These are phyloP conservation scores for Homarus gammarus DNA, from an alignment of 2,888 invertebrate genomes.

Conservation along the genomic window DNA sequence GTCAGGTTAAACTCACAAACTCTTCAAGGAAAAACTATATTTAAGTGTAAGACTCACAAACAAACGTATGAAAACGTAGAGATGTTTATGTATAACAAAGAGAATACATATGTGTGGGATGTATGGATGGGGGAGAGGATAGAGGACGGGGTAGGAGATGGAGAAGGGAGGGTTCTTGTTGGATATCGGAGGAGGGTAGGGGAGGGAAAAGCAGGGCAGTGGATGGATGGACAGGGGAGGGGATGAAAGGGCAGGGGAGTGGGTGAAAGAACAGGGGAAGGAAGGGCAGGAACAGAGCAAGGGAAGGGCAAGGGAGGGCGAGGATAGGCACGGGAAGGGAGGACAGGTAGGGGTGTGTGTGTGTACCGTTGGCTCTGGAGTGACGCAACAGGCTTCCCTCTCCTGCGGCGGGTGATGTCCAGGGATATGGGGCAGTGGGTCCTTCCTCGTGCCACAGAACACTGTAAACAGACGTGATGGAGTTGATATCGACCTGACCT, in stretches of 20 bases:
- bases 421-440: too few relatives aligned
- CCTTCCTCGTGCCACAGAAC: too few relatives aligned
- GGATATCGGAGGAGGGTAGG: neutral
- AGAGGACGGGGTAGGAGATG: neutral
- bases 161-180: neutral
- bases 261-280: neutral
- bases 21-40: too few relatives aligned
- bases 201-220: neutral
- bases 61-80: too few relatives aligned
- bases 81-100: too few relatives aligned
- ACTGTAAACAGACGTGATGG: too few relatives aligned
- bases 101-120: neutral
- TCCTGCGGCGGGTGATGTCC: too few relatives aligned
- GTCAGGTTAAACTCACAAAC: too few relatives aligned
- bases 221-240: neutral
- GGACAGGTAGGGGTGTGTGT: neutral
- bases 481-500: too few relatives aligned
- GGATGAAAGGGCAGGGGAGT: too few relatives aligned
- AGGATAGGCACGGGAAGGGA: neutral
- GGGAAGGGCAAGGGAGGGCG: neutral
- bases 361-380: neutral
- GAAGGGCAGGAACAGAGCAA: neutral
- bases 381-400: constrained; percentile 23
- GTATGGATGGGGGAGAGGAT: neutral
- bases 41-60: too few relatives aligned